Conservation (phyloP, 1,140 invertebrate genomes). For the Berghia stephanieae region DNA sequence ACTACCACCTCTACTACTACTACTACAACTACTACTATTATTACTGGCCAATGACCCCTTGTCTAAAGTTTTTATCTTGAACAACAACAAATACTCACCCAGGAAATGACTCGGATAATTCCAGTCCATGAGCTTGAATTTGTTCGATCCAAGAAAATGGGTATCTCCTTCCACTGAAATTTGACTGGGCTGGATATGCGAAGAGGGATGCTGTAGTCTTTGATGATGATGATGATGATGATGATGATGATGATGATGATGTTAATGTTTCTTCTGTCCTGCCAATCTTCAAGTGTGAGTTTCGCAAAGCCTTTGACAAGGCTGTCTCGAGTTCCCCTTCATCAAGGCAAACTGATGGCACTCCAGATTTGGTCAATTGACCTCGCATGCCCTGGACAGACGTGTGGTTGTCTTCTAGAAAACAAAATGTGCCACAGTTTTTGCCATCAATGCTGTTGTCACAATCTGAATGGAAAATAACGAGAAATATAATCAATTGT, state of each 20-base stretch:
- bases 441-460: too few relatives aligned
- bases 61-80: too few relatives aligned
- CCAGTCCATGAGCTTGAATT: constrained; percentile 74
- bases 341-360: constrained; percentile 49
- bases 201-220: constrained; percentile 73
- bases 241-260: neutral
- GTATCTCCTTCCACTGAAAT: constrained; percentile 87
- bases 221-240: neutral
- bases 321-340: constrained; percentile 36
- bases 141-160: constrained; percentile 78
- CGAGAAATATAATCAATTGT: too few relatives aligned
- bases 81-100: too few relatives aligned
- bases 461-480: too few relatives aligned
- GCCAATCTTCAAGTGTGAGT: too few relatives aligned
- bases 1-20: too few relatives aligned
- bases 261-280: too few relatives aligned
- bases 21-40: too few relatives aligned
- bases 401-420: constrained; percentile 92
- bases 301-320: neutral
- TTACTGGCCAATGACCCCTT: too few relatives aligned
- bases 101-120: too few relatives aligned
- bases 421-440: constrained; percentile 71
- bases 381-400: constrained; percentile 92
- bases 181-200: constrained; percentile 91
- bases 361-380: constrained; percentile 49